phyloP scores from a whole-genome alignment of 2,113 vertebrate species.

The Apodemus speciosus region DNA sequence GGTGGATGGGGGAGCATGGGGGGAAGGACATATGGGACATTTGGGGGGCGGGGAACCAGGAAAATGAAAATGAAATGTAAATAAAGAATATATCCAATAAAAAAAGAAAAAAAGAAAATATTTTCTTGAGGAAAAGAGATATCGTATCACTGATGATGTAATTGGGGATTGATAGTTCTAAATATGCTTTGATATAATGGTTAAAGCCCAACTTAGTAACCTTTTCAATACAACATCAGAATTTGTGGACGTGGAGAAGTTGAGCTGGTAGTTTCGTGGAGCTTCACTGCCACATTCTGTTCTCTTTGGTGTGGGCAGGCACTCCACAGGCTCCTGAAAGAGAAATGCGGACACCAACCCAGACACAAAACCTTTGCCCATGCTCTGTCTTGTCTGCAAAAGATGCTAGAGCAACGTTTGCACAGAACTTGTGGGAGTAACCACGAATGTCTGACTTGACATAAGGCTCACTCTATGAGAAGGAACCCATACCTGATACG shows the following conservation, averaged over 20 bases:
- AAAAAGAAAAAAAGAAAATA: no score
- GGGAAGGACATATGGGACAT: no score
- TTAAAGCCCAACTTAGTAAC: background rate
- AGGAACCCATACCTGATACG: background rate
- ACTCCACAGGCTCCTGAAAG: background rate
- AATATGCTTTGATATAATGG: background rate
- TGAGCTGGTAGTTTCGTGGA: fast-evolving
- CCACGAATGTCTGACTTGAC: background rate
- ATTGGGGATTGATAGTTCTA: background rate
- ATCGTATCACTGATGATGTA: background rate
- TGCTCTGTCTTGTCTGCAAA: background rate
- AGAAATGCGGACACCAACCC: background rate
- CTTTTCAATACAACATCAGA: background rate
- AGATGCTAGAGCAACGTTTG: no score
- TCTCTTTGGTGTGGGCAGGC: background rate
- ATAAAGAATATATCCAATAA: no score
- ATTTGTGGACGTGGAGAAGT: background rate
- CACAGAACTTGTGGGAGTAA: background rate
- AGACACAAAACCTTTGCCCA: background rate
- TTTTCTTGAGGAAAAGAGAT: background rate
- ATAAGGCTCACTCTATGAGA: background rate
- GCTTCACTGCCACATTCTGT: background rate
- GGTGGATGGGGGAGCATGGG: no score
- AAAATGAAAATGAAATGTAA: no score
- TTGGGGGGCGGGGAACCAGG: no score